phyloP scores from a whole-genome alignment of 2,888 invertebrate genomes.

The Monoplex corrugatus region DNA sequence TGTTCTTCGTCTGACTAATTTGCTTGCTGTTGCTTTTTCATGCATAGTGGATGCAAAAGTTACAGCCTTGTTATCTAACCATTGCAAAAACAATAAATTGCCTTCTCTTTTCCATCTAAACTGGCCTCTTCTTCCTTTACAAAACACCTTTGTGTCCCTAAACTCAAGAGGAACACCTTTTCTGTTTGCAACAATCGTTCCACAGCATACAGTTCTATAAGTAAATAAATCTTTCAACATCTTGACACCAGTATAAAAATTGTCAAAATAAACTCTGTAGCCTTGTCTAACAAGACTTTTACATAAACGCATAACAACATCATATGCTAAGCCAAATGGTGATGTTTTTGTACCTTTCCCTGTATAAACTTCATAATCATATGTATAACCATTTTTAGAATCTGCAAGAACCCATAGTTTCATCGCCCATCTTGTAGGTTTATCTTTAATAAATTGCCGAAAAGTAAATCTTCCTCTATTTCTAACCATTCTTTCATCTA shows the following conservation, averaged over 20 bases:
- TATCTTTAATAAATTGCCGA: too few relatives aligned
- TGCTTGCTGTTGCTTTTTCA: too few relatives aligned
- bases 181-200: background rate
- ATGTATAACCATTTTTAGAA: slow-evolving; percentile 43
- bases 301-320: slow-evolving; percentile 48
- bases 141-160: background rate
- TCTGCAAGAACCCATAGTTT: slow-evolving; percentile 52
- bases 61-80: slow-evolving; percentile 7
- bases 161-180: background rate
- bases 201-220: background rate
- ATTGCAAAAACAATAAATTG: background rate
- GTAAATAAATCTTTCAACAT: background rate
- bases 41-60: slow-evolving; percentile 1
- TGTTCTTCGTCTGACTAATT: background rate
- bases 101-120: slow-evolving; percentile 18
- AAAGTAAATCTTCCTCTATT: slow-evolving; percentile 46
- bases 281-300: slow-evolving; percentile 13
- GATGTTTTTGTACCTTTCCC: background rate
- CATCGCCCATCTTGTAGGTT: slow-evolving; percentile 52
- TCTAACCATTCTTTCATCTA: slow-evolving; percentile 51
- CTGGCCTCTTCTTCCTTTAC: background rate
- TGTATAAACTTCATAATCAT: slow-evolving; percentile 48
- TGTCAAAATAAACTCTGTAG: slow-evolving; percentile 45
- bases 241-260: slow-evolving; percentile 43
- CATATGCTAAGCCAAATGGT: slow-evolving; percentile 47